Evolutionary conservation across 2,888 invertebrate genomes (phyloP), one percentile per base, ranked within the genome.

Genomic region (Ischnura elegans): DNA sequence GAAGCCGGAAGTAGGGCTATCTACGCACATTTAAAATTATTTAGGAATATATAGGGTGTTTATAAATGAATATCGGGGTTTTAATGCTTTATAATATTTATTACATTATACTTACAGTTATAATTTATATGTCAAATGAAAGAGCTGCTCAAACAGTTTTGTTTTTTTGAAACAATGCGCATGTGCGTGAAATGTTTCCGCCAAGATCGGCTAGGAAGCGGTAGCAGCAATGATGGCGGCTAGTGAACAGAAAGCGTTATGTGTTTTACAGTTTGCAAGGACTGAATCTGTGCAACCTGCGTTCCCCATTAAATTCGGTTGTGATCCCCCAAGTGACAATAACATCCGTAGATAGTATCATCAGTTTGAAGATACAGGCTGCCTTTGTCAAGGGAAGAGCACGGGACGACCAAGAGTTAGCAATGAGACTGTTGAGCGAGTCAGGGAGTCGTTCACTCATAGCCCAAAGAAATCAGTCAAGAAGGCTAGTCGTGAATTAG

Each of bases 281-380:
- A 86, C 36, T 85, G 36, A 86, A 87, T 93, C 93, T 93, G 93
- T 93, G 47, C 87, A 86, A 93, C 87, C 43, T 51, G 93, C 47
- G 45, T 93, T 86, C 93, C 55, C 25, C 87, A 86, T 85, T 93
- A 93, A 94, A 66, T n/a, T n/a, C n/a, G n/a, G n/a, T n/a, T n/a
- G n/a, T n/a, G n/a, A n/a, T n/a, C n/a, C n/a, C n/a, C n/a, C n/a
- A n/a, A n/a, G n/a, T n/a, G n/a, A n/a, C n/a, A n/a, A n/a, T n/a
- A n/a, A n/a, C n/a, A n/a, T n/a, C n/a, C n/a, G n/a, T n/a, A n/a
- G n/a, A n/a, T n/a, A n/a, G n/a, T n/a, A n/a, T n/a, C n/a, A n/a
- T n/a, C n/a, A n/a, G n/a, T n/a, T n/a, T n/a, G n/a, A n/a, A n/a
- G n/a, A n/a, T n/a, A n/a, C n/a, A n/a, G n/a, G n/a, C n/a, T n/a